A percentile compares a stretch with the other conserved stretches of the same genome.
These are phyloP conservation scores for Tridacna gigas DNA, from an alignment of 2,888 invertebrate species.

Conservation along the genomic window DNA sequence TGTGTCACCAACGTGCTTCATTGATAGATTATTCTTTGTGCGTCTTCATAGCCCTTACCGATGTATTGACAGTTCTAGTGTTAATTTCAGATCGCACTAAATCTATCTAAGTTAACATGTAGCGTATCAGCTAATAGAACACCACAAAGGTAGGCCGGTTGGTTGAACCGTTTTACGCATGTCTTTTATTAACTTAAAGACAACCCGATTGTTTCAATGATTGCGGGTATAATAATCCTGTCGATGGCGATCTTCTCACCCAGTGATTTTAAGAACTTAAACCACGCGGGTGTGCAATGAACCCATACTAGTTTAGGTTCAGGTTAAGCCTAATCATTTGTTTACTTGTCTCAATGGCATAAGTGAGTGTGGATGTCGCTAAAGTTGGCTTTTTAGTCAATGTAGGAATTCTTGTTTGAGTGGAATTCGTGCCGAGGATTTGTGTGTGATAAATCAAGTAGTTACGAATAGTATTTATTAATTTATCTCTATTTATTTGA, in stretches of 20 bases:
- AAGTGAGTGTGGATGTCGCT: conserved; percentile 3
- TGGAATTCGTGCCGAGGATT: conserved; percentile 4
- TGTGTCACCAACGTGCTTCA: conserved; percentile 24
- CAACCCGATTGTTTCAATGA: conserved; percentile 64
- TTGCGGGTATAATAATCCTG: conserved; percentile 50
- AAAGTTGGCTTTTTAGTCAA: background rate
- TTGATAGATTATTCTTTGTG: conserved; percentile 26
- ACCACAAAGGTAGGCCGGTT: conserved; percentile 7
- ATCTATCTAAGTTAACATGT: conserved; percentile 25
- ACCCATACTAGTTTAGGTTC: conserved; percentile 48
- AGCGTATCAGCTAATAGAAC: conserved; percentile 25
- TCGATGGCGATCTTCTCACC: conserved; percentile 51
- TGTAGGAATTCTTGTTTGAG: conserved; percentile 4
- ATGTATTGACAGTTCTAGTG: conserved; percentile 43
- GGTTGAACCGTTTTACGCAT: conserved; percentile 49
- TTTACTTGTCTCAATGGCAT: conserved; percentile 45
- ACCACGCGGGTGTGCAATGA: conserved; percentile 61
- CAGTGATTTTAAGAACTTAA: conserved; percentile 48
- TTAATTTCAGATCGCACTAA: conserved; percentile 33
- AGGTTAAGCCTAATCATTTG: conserved; percentile 25
- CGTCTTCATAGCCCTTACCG: conserved; percentile 36
- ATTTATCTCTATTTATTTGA: conserved; percentile 32
- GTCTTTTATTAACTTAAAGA: conserved; percentile 57
- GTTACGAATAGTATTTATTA: background rate
- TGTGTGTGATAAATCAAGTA: conserved; percentile 13